These are phyloP conservation scores for Saccopteryx leptura DNA, from an alignment of 2,113 vertebrate species.

Conservation along the genomic window DNA sequence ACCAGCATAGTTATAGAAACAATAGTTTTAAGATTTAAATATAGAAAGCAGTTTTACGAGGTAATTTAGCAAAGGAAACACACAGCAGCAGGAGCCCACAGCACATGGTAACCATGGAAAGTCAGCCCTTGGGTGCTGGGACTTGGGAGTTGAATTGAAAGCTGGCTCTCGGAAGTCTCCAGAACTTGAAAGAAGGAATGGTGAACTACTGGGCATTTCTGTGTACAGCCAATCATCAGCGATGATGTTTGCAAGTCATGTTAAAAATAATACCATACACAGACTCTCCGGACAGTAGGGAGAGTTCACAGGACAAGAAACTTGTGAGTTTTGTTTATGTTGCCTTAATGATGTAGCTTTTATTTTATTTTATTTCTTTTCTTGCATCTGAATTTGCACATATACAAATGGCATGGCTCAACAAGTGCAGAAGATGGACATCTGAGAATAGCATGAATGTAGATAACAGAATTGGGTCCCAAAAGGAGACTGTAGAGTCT, in stretches of 20 bases:
- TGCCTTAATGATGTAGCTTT: background rate
- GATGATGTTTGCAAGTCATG: background rate
- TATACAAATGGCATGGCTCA: background rate
- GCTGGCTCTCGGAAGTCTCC: background rate
- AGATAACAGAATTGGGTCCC: background rate
- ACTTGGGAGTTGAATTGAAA: background rate
- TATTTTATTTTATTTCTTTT: no score
- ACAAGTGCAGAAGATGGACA: background rate
- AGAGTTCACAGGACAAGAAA: background rate
- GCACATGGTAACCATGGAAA: background rate
- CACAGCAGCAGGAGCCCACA: background rate
- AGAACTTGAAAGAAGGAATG: background rate
- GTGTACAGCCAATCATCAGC: background rate
- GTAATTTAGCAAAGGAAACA: constrained; percentile 29
- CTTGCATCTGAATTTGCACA: background rate
- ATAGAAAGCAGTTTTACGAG: constrained; percentile 26
- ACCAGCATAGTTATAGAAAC: background rate
- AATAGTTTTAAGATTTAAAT: background rate
- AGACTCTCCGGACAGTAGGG: background rate
- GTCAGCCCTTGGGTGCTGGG: background rate
- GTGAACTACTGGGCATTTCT: background rate
- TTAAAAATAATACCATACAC: background rate
- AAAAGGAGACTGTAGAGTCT: background rate
- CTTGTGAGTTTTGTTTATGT: background rate
- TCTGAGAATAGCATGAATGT: background rate